Conservation (phyloP, 2,797 vertebrate species). For the Nannoperca australis region DNA sequence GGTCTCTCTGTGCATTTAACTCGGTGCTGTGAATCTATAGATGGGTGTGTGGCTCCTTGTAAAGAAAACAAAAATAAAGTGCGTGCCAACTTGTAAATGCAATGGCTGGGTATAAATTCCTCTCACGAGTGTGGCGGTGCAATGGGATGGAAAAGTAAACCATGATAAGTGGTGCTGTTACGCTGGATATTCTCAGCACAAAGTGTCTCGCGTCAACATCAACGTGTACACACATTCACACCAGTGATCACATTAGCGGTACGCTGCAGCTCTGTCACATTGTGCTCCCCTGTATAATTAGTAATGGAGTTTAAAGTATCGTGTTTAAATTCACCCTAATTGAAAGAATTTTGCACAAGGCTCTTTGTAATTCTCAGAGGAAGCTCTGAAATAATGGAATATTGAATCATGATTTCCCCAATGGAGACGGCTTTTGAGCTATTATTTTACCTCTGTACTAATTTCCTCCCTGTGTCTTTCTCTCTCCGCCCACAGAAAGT, state of each 20-base stretch:
- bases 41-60: slow-evolving; percentile 52
- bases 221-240: neutral
- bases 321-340: slow-evolving; percentile 75
- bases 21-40: slow-evolving; percentile 26
- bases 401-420: slow-evolving; percentile 75
- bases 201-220: slow-evolving; percentile 5
- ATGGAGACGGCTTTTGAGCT: slow-evolving; percentile 56
- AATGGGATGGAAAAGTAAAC: slow-evolving; percentile 49
- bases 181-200: slow-evolving; percentile 32
- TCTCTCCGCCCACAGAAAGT: slow-evolving; percentile 86
- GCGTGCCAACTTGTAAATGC: slow-evolving; percentile 63
- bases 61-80: slow-evolving; percentile 68
- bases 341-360: slow-evolving; percentile 65
- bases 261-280: slow-evolving; percentile 29
- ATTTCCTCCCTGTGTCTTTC: slow-evolving; percentile 46
- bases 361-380: slow-evolving; percentile 67
- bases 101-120: slow-evolving; percentile 49
- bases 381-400: slow-evolving; percentile 76
- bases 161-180: slow-evolving; percentile 35
- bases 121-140: slow-evolving; percentile 35
- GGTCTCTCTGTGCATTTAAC: slow-evolving; percentile 33
- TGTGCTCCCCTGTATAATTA: slow-evolving; percentile 57
- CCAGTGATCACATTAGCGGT: slow-evolving; percentile 6
- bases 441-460: slow-evolving; percentile 60
- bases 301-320: slow-evolving; percentile 54